These are phyloP conservation scores for Scaptodrosophila lebanonensis DNA, from an alignment of 1,140 invertebrate genomes.

Conservation along the genomic window DNA sequence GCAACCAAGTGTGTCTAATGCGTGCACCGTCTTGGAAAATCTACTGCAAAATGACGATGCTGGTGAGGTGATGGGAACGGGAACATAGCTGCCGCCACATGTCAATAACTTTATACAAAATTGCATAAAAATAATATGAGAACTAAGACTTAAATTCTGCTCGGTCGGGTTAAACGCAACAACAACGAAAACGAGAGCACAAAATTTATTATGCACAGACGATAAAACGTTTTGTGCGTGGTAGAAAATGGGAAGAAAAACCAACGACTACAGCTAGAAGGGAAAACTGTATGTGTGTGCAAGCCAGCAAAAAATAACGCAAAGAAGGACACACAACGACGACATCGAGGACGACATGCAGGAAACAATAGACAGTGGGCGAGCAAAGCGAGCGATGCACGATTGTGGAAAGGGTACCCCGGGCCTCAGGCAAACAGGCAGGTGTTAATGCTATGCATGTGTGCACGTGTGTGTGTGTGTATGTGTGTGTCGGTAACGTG, in stretches of 20 bases:
- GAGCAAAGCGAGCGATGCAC: not conserved
- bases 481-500: not conserved
- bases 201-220: conserved; percentile 71
- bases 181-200: conserved; percentile 25
- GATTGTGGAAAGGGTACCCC: no score
- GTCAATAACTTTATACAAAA: conserved; percentile 53
- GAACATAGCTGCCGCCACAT: conserved; percentile 33
- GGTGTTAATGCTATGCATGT: conserved; percentile 45
- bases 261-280: not conserved
- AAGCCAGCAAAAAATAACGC: conserved; percentile 1
- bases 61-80: no score
- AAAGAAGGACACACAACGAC: conserved; percentile 14
- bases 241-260: no score
- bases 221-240: conserved; percentile 66
- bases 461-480: conserved; percentile 4
- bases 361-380: conserved; percentile 61
- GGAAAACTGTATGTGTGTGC: conserved; percentile 6
- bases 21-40: conserved; percentile 41
- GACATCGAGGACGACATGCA: conserved; percentile 24
- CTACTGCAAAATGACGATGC: conserved; percentile 10
- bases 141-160: conserved; percentile 20
- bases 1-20: conserved; percentile 64
- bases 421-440: conserved; percentile 25
- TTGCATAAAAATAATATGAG: conserved; percentile 24
- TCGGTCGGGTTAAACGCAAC: conserved; percentile 9